Conservation (phyloP, 92 coral and sea anemone species). For the Paragorgia papillata region DNA sequence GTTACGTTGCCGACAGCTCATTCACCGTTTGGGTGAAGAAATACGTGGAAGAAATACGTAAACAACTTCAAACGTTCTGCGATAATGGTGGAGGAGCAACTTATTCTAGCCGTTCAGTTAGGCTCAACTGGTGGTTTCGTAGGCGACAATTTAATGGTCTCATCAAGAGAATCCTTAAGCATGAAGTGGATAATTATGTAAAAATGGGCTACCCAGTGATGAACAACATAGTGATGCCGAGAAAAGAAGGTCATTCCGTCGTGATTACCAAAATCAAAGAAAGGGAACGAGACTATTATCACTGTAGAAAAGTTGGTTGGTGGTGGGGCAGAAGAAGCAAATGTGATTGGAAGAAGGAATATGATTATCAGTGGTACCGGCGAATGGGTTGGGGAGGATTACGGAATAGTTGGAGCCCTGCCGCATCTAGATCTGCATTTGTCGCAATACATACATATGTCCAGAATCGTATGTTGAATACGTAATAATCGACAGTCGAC, state of each 20-base stretch:
- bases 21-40: constrained; percentile 6
- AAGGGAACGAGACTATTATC: constrained; percentile 17
- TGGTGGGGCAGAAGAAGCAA: constrained; percentile 31
- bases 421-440: constrained; percentile 39
- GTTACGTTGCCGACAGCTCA: constrained; percentile 3
- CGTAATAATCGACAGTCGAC: too few species aligned
- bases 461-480: too few species aligned
- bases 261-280: constrained; percentile 13
- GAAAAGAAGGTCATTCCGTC: constrained; percentile 18
- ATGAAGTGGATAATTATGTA: neutral
- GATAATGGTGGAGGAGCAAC: constrained; percentile 20
- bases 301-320: constrained; percentile 36
- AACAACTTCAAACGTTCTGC: constrained; percentile 51
- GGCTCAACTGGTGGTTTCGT: neutral
- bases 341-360: constrained; percentile 20
- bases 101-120: neutral
- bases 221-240: neutral
- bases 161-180: neutral
- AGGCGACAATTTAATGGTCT: neutral
- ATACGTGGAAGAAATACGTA: constrained; percentile 56
- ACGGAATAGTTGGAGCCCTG: constrained; percentile 52
- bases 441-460: too few species aligned
- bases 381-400: constrained; percentile 71
- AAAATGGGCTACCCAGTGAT: neutral
- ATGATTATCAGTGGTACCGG: constrained; percentile 45